Evolutionary conservation across 2,888 invertebrate species (phyloP), one percentile per base, ranked within the genome.

Genomic region (Hyppa rectilinea): DNA sequence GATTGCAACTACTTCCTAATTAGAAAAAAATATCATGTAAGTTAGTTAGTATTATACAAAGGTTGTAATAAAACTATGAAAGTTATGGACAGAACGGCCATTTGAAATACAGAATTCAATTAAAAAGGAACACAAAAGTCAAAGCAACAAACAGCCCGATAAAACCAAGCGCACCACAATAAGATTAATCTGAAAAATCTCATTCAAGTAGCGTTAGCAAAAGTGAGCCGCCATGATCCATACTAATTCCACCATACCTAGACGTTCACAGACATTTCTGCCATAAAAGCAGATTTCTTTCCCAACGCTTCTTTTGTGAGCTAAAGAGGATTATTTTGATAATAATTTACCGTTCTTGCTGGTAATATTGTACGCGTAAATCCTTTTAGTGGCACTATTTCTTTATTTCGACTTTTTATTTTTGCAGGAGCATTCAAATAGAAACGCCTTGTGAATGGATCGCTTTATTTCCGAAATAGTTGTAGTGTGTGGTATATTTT

Each of bases 321-420:
- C 83, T 83, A 84, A 84, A 85, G 86, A 85, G 87, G 85, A 85
- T 86, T 89, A 87, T 88, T 86, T 88, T 88, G 86, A 88, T 88
- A 88, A 86, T 89, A 88, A 88, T 88, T 89, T 87, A 89, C 87
- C 83, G 84, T 88, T 84, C 83, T 85, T 83, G 80, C 81, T 78
- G 75, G 80, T 80, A 84, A 85, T 84, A 87, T 87, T 73, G 80
- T 84, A 86, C 86, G 80, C 86, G 85, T 81, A 85, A 85, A 85
- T 86, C 87, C 86, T 84, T 88, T 87, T 87, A 86, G 83, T 83
- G 72, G 72, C 74, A 83, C 75, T 85, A 82, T 85, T 78, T 77
- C 80, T 82, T 84, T 85, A 85, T 81, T 80, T 78, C 60, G 69
- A 84, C 75, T 82, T 82, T 84, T 85, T 85, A 80, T 83, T 78